phyloP scores from a whole-genome alignment of 2,113 vertebrate genomes.

The Mellivora capensis region DNA sequence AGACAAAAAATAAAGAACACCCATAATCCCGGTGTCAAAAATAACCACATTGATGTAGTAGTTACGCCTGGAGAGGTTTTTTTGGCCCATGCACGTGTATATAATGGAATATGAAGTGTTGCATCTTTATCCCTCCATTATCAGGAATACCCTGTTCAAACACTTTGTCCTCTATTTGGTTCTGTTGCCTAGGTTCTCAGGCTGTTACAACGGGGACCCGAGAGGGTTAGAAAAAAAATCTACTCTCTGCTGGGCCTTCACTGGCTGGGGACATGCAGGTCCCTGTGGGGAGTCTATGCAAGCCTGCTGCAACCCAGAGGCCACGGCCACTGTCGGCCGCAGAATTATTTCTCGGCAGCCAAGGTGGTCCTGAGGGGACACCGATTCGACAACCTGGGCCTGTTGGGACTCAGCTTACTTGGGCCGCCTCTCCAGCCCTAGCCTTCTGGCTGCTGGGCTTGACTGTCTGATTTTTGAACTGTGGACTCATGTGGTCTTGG shows the following conservation, averaged over 20 bases:
- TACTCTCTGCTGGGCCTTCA: neutral
- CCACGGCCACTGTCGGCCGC: neutral
- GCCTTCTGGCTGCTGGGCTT: neutral
- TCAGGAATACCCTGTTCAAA: neutral
- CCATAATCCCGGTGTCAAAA: constrained; percentile 42
- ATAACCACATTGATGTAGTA: constrained; percentile 19
- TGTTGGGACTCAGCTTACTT: neutral
- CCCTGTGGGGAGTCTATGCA: neutral
- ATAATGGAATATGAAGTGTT: neutral
- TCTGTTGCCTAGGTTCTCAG: neutral
- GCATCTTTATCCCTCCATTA: neutral
- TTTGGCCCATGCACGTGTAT: neutral
- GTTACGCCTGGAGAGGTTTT: neutral
- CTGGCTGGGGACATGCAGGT: neutral
- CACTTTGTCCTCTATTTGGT: neutral
- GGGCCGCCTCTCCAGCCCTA: neutral
- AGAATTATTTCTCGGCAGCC: constrained; percentile 45
- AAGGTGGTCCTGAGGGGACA: neutral
- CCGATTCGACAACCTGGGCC: neutral
- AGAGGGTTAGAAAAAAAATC: neutral
- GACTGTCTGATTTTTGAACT: neutral
- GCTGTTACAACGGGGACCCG: neutral
- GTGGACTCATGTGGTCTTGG: neutral
- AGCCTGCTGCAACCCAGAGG: neutral
- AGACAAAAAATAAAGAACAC: constrained; percentile 53